Conservation (phyloP, 23 tunicate species). For the Oikopleura dioica region DNA sequence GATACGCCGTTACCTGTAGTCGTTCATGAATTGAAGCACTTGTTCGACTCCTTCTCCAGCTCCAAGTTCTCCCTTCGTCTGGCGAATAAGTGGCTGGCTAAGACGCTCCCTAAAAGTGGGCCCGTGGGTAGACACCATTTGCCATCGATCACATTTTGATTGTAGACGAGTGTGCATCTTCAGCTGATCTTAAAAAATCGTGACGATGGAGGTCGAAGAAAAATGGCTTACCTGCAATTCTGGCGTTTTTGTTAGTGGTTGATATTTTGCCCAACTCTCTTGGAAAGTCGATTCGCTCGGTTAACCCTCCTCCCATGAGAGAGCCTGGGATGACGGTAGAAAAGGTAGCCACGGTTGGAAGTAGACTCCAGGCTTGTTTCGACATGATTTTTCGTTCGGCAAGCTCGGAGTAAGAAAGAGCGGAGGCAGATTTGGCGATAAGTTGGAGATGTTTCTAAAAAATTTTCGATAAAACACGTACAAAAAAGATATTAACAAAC, state of each 20-base stretch:
- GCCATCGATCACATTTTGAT: not conserved
- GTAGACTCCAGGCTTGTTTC: slow-evolving; percentile 53
- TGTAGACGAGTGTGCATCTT: not conserved
- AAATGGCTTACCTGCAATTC: slow-evolving; percentile 5
- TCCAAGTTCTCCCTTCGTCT: slow-evolving; percentile 28
- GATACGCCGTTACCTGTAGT: too few relatives aligned
- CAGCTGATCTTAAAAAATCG: too few relatives aligned
- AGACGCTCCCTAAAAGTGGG: slow-evolving; percentile 23
- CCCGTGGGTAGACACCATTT: not conserved
- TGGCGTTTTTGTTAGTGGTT: slow-evolving; percentile 26
- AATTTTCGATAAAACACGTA: slow-evolving; percentile 18
- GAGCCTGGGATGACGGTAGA: slow-evolving; percentile 59
- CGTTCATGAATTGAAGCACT: slow-evolving; percentile 22
- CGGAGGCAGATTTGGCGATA: slow-evolving; percentile 40
- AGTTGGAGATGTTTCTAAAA: slow-evolving; percentile 21
- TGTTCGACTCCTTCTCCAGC: slow-evolving; percentile 20
- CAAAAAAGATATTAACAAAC: too few relatives aligned
- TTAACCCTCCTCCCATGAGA: slow-evolving; percentile 35
- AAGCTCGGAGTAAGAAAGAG: slow-evolving; percentile 30
- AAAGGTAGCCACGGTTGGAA: slow-evolving; percentile 55
- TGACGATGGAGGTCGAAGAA: not conserved
- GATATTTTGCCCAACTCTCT: slow-evolving; percentile 74
- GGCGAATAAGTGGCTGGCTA: slow-evolving; percentile 26
- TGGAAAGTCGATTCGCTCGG: slow-evolving; percentile 62
- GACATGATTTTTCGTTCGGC: slow-evolving; percentile 34